phyloP scores from a whole-genome alignment of 2,797 vertebrate species.

The Anomalospiza imberbis region DNA sequence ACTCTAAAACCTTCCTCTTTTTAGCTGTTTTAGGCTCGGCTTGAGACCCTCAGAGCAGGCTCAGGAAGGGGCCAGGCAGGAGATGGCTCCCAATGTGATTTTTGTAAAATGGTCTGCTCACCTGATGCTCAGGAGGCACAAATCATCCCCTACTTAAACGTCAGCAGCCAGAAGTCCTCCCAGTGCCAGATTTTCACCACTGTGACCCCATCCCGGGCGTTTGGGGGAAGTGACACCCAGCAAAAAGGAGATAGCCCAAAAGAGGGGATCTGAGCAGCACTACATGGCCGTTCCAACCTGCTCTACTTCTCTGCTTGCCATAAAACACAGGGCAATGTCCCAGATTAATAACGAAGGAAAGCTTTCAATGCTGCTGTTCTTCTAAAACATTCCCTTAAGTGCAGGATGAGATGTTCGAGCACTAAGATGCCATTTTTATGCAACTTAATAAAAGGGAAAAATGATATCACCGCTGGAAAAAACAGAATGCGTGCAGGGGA shows the following conservation, averaged over 20 bases:
- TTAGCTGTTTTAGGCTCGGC: background rate
- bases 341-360: conserved; percentile 19
- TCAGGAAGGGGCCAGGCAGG: background rate
- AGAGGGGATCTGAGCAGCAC: background rate
- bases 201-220: background rate
- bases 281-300: background rate
- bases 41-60: background rate
- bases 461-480: conserved; percentile 23
- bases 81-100: background rate
- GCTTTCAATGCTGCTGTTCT: background rate
- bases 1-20: background rate
- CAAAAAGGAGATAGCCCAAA: background rate
- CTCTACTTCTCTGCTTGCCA: background rate
- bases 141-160: background rate
- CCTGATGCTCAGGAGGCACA: background rate
- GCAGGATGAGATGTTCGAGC: background rate
- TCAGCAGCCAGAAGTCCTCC: background rate
- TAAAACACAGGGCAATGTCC: background rate
- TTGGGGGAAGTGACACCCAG: background rate
- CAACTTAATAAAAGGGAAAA: conserved; percentile 44
- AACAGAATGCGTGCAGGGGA: background rate
- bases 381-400: conserved; percentile 20
- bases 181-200: background rate
- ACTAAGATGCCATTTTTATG: conserved; percentile 12
- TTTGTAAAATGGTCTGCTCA: background rate